Conservation (phyloP, 2,888 invertebrate genomes). For the Polydesmus complanatus region DNA sequence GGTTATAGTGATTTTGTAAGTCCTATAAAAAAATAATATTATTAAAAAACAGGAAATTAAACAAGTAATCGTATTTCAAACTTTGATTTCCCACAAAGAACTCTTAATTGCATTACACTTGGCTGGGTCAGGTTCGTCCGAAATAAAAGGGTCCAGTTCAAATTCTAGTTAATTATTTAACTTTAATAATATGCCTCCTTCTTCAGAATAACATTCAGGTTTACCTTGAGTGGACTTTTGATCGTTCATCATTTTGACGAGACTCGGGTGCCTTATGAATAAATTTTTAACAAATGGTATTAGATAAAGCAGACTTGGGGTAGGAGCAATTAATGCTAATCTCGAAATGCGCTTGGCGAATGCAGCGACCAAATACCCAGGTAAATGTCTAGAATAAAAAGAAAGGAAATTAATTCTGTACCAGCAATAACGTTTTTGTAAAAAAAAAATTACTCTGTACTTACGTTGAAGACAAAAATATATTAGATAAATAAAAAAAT, state of each 20-base stretch:
- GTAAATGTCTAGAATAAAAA: conserved; percentile 54
- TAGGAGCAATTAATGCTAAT: conserved; percentile 65
- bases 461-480: conserved; percentile 84
- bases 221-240: conserved; percentile 3
- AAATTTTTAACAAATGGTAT: conserved; percentile 74
- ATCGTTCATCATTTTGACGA: conserved; percentile 34
- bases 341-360: conserved; percentile 80
- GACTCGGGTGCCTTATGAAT: conserved; percentile 65
- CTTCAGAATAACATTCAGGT: not conserved
- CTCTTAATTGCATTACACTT: conserved; percentile 33
- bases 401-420: too few species aligned
- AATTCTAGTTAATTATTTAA: not conserved
- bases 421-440: not conserved
- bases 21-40: conserved; percentile 24
- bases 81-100: conserved; percentile 37
- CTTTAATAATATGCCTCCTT: not conserved
- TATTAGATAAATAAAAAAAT: conserved; percentile 72
- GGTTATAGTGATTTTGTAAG: conserved; percentile 29
- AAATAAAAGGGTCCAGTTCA: conserved; percentile 30
- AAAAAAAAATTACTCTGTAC: conserved; percentile 27
- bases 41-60: not conserved
- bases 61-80: conserved; percentile 17
- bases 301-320: conserved; percentile 60
- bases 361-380: conserved; percentile 78
- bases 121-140: conserved; percentile 29